These are phyloP conservation scores for Sceloporus undulatus DNA, from an alignment of 2,113 vertebrate genomes.

Conservation along the genomic window DNA sequence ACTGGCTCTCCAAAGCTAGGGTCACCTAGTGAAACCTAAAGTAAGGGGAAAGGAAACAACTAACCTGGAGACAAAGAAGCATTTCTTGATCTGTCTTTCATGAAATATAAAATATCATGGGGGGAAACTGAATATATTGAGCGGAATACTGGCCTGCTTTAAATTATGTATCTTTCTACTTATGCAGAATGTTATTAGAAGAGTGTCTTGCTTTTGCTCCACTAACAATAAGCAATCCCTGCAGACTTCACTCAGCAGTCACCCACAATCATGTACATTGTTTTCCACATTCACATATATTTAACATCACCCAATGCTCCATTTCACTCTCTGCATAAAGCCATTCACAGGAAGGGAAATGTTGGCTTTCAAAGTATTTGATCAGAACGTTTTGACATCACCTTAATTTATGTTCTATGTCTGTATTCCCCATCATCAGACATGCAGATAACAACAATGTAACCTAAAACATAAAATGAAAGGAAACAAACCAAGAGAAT, in stretches of 20 bases:
- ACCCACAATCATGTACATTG: conserved; percentile 33
- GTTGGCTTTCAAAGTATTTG: conserved; percentile 27
- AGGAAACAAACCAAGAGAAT: neutral
- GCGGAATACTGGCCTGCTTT: neutral
- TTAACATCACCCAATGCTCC: conserved; percentile 27
- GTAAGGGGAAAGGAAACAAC: neutral
- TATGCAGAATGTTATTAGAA: conserved; percentile 11
- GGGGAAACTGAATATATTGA: conserved; percentile 12
- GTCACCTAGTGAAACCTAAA: neutral
- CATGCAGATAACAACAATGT: conserved; percentile 13
- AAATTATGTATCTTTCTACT: conserved; percentile 34
- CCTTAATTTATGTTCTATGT: conserved; percentile 31
- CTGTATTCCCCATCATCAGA: neutral
- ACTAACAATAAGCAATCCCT: conserved; percentile 15
- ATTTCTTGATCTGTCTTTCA: neutral
- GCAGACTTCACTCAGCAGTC: conserved; percentile 32
- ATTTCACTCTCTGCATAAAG: conserved; percentile 27
- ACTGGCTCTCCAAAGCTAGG: neutral
- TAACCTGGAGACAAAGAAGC: neutral
- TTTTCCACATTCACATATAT: conserved; percentile 18
- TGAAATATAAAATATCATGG: conserved; percentile 20
- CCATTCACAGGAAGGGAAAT: neutral
- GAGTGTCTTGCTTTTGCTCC: conserved; percentile 18
- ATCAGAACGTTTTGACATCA: neutral
- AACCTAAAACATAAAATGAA: conserved; percentile 15